Evolutionary conservation across 2,797 vertebrate species (phyloP).

Genomic region (Parauchenoglanis punctatus): DNA sequence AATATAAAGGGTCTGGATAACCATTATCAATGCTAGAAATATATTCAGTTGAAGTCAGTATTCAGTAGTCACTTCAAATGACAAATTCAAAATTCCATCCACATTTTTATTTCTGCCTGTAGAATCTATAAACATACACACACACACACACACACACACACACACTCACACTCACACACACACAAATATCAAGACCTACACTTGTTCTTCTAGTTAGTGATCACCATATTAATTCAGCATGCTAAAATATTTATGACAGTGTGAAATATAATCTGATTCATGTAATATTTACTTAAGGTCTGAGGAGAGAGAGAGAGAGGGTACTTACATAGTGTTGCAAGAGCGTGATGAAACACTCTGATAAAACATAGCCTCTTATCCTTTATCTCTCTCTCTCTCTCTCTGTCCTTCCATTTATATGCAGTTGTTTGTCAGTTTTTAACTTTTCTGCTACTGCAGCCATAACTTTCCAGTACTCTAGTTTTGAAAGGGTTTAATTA

Average conservation of each 20-base stretch:
- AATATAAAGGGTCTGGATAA: neutral
- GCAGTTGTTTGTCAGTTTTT: conserved; percentile 16
- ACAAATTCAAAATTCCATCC: conserved; percentile 12
- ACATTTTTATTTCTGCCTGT: neutral
- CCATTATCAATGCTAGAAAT: neutral
- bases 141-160: conserved; percentile 14
- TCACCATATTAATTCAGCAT: conserved; percentile 49
- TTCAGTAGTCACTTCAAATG: neutral
- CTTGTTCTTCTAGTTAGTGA: conserved; percentile 44
- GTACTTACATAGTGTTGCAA: conserved; percentile 25
- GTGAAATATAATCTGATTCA: conserved; percentile 54
- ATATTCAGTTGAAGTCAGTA: neutral
- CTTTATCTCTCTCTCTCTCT: neutral
- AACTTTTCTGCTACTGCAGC: neutral
- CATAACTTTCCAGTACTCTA: neutral
- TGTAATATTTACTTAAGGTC: conserved; percentile 54
- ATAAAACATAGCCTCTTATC: conserved; percentile 23
- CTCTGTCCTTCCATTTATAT: conserved; percentile 8
- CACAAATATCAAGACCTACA: conserved; percentile 46
- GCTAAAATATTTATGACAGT: conserved; percentile 47
- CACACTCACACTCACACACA: conserved; percentile 28
- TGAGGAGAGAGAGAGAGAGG: conserved; percentile 16
- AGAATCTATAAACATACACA: conserved; percentile 3
- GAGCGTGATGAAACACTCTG: conserved; percentile 8
- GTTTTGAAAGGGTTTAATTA: conserved; percentile 20